These are phyloP conservation scores for Gymnoscopelus microlampas DNA, from an alignment of 2,797 vertebrate genomes.

Conservation along the genomic window DNA sequence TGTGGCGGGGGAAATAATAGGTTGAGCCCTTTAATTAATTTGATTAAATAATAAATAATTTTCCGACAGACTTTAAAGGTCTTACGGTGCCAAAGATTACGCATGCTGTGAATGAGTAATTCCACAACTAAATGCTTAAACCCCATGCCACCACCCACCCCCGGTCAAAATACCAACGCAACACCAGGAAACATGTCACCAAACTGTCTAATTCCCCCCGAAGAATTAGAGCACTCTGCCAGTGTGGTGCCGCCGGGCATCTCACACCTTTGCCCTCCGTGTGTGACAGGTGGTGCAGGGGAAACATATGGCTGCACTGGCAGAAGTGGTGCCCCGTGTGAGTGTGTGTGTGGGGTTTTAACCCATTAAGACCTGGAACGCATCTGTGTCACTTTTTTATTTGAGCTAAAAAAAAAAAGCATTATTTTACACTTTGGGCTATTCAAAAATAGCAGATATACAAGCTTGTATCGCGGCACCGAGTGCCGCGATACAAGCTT, in stretches of 20 bases:
- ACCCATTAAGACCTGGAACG: too few relatives aligned
- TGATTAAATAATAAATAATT: not conserved
- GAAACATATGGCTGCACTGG: slow-evolving; percentile 53
- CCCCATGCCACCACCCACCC: not conserved
- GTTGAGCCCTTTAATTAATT: too few relatives aligned
- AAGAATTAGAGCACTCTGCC: slow-evolving; percentile 63
- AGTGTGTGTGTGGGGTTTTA: not conserved
- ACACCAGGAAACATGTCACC: slow-evolving; percentile 48
- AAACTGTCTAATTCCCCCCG: slow-evolving; percentile 43
- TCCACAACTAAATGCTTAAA: slow-evolving; percentile 29
- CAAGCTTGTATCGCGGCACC: too few relatives aligned
- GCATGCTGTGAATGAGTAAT: slow-evolving; percentile 37
- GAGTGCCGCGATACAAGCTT: too few relatives aligned
- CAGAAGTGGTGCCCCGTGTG: slow-evolving; percentile 14
- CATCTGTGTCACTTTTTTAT: too few relatives aligned
- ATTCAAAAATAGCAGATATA: too few relatives aligned
- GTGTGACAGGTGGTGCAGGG: slow-evolving; percentile 57
- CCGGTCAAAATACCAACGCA: slow-evolving; percentile 41
- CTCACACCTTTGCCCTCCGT: slow-evolving; percentile 60
- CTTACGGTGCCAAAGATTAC: not conserved
- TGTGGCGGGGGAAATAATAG: too few relatives aligned
- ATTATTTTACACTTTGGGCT: too few relatives aligned
- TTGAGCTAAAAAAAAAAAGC: too few relatives aligned
- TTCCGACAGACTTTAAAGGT: not conserved
- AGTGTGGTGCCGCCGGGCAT: slow-evolving; percentile 52